Evolutionary conservation across 2,888 invertebrate species (phyloP), one percentile per base, ranked within the genome.

Genomic region (Teleiodes luculella): DNA sequence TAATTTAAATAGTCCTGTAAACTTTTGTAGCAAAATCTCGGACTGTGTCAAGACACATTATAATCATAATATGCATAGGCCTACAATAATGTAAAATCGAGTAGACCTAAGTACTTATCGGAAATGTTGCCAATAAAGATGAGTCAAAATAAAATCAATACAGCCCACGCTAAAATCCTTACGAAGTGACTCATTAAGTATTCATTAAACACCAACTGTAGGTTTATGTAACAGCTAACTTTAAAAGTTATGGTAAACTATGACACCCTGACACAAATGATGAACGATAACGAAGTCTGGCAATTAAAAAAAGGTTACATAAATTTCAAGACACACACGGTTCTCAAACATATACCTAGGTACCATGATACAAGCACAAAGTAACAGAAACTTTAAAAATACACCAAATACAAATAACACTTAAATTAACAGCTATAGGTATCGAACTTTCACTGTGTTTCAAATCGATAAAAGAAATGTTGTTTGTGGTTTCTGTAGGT

Each of bases 231-330:
- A 43, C 43, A 28, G 10, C 20, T 24, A 20, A 28, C 43, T n/a
- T 43, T 20, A 10, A 16, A 33, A 31, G 31, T 47, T 33, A 47
- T 47, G 47, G 33, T 43, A 47, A 48, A 36, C 7, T 35, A 6
- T 36, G 48, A 48, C 48, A 48, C 24, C 48, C 48, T 48, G 24
- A 48, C 48, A 48, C 48, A 36, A 33, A 48, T 36, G 48, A 33
- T 28, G 28, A 43, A n/a, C 24, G 10, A 24, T 43, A 48, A 35
- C 35, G 8, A 47, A 14, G 24, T 1, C 45, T 18, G 18, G 35
- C 35, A 24, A 48, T 48, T 48, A 48, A 18, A 48, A 20, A 6
- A 36, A 36, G n/a, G 35, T 48, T 48, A 48, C 35, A 13, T 48
- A 18, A 20, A 11, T 20, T 41, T 39, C 10, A 11, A 41, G 6